Base-by-base conservation (phyloP, 1,140 invertebrate species). In the Philotrypesis tridentata region DNA sequence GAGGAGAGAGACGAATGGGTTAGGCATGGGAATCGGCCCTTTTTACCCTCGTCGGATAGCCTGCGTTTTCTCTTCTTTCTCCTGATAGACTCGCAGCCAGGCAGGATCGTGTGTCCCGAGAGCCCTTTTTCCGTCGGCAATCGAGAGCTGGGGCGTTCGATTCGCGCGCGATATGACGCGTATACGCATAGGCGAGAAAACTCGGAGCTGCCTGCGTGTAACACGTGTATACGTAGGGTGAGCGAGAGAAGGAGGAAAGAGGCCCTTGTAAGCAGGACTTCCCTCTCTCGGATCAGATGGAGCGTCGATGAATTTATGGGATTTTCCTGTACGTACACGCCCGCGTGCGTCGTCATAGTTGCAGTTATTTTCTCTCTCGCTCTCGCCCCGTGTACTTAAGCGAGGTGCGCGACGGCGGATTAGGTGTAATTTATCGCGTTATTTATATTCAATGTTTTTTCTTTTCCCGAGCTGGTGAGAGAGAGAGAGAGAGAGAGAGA, bases 241-340 rank as follows among this genome's bases (percentile, higher is more conserved):
- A 40, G n/a, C 9, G 55, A 61, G n/a, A 61, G 55, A 61, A n/a
- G n/a, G 29, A 74, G 8, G 48, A 61, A 61, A 74, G 33, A 60
- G 27, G 23, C 27, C 8, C 8, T 60, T 61, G 48, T 74, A 75
- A 61, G 37, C 29, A 75, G 37, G 37, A 61, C 17, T 17, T 12
- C 9, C 21, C 37, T 23, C 31, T 2, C 55, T 21, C 27, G 1
- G 14, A 21, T 5, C 48, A 2, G 6, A 8, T 14, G 17, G 27
- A 75, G n/a, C n/a, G n/a, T n/a, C n/a, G n/a, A n/a, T 75, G 48
- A 75, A 75, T 75, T 61, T 75, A 75, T 75, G n/a, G 31, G 21
- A 9, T 75, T 68, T 75, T 63, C 48, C 33, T 61, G n/a, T n/a
- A n/a, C 31, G 21, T 43, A 0, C 37, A 9, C 48, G 72, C 27